These are phyloP conservation scores for Glaucopsyche alexis DNA, from an alignment of 2,888 invertebrate genomes.

Conservation along the genomic window DNA sequence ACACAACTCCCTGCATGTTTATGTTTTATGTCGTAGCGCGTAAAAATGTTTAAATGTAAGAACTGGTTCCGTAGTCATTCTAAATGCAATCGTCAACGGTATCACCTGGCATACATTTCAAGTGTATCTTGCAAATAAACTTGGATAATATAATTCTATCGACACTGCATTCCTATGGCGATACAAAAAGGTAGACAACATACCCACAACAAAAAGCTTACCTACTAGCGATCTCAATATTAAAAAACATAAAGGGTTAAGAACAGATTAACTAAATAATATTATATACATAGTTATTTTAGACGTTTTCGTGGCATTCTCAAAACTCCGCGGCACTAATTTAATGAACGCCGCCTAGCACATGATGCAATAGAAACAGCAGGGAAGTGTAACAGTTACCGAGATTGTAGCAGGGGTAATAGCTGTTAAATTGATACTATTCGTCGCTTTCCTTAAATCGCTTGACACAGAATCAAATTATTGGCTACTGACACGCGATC, in stretches of 20 bases:
- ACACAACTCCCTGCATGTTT: not conserved
- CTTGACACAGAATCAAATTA: conserved; percentile 28
- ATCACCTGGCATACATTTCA: conserved; percentile 27
- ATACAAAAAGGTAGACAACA: not conserved
- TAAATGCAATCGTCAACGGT: conserved; percentile 29
- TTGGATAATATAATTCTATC: conserved; percentile 1
- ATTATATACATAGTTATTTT: no score
- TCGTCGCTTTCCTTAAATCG: conserved; percentile 28
- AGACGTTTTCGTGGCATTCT: no score
- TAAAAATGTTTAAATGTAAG: conserved; percentile 23
- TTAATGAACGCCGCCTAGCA: not conserved
- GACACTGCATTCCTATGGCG: not conserved
- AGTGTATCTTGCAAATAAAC: conserved; percentile 12
- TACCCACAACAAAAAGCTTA: not conserved
- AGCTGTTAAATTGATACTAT: conserved; percentile 25
- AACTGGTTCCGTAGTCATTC: conserved; percentile 27
- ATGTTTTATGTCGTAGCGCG: not conserved
- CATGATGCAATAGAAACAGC: conserved; percentile 19
- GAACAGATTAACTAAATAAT: no score
- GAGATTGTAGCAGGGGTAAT: conserved; percentile 17
- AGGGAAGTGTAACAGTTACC: conserved; percentile 23
- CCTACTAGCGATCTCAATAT: no score
- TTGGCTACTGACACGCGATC: conserved; percentile 20
- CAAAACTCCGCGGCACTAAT: not conserved
- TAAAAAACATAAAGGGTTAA: no score